These are phyloP conservation scores for Gallinago media DNA, from an alignment of 2,113 vertebrate genomes.

Conservation along the genomic window DNA sequence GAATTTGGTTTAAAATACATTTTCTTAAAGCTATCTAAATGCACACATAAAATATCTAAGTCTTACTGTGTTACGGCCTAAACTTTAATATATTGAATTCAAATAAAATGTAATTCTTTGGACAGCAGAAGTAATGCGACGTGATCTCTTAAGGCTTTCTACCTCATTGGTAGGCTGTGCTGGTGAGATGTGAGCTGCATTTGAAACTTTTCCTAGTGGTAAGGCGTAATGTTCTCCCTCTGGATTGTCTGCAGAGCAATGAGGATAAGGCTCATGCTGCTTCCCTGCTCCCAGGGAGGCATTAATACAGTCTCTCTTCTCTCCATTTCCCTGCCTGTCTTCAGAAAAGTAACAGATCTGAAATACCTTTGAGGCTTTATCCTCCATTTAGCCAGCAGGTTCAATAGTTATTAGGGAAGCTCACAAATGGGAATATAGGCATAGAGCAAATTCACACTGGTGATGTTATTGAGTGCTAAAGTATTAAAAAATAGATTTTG, in stretches of 20 bases:
- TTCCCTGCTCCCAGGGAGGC: background rate
- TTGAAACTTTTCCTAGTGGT: background rate
- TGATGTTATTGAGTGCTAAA: constrained; percentile 1
- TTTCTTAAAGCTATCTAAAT: background rate
- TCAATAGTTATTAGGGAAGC: constrained; percentile 11
- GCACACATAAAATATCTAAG: background rate
- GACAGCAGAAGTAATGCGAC: background rate
- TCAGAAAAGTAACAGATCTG: background rate
- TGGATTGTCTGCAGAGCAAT: background rate
- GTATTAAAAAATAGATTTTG: constrained; percentile 31
- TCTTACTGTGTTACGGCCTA: background rate
- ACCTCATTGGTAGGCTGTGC: background rate
- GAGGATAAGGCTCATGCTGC: background rate
- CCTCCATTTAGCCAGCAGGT: constrained; percentile 23
- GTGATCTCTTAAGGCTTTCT: background rate
- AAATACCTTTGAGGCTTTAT: constrained; percentile 45
- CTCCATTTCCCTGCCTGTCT: background rate
- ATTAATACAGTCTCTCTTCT: background rate
- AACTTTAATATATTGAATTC: background rate
- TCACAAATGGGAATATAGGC: constrained; percentile 16
- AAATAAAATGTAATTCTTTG: background rate
- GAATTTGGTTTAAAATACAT: background rate
- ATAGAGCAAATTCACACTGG: background rate
- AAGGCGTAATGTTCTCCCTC: background rate
- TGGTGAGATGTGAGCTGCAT: background rate